Conservation (phyloP, 2,888 invertebrate genomes). For the Antheraea yamamai region DNA sequence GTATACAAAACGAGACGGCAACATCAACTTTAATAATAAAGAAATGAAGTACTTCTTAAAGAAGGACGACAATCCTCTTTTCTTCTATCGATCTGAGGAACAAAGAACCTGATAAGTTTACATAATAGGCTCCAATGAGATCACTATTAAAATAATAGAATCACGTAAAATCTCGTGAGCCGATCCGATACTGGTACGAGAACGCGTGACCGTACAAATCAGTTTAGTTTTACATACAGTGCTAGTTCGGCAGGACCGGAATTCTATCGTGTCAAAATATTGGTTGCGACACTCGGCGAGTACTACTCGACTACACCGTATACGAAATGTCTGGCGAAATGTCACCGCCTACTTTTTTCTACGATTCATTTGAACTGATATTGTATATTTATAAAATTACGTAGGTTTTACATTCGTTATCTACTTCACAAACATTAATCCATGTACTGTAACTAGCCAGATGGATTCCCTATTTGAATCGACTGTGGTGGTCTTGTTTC, state of each 20-base stretch:
- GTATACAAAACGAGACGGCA: neutral
- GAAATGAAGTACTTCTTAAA: neutral
- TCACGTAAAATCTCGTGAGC: constrained; percentile 41
- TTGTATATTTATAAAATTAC: neutral
- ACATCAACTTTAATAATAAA: neutral
- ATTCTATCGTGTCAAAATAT: constrained; percentile 56
- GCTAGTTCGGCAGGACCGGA: constrained; percentile 52
- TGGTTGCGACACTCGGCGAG: constrained; percentile 47
- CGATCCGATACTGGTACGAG: constrained; percentile 45
- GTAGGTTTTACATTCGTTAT: neutral
- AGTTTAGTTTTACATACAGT: constrained; percentile 41
- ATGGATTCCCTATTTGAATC: constrained; percentile 35
- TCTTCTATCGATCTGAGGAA: neutral
- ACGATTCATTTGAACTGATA: constrained; percentile 23
- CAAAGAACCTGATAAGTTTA: neutral
- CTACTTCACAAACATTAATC: neutral
- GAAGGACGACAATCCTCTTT: neutral
- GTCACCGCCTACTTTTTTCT: constrained; percentile 44
- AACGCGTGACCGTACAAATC: constrained; percentile 5
- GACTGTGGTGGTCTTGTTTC: constrained; percentile 54
- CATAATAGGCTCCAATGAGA: neutral
- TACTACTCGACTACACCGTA: constrained; percentile 41
- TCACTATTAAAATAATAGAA: constrained; percentile 32
- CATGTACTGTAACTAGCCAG: neutral
- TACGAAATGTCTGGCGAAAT: constrained; percentile 50